phyloP scores from a whole-genome alignment of 2,797 vertebrate genomes.

The Carapus acus region DNA sequence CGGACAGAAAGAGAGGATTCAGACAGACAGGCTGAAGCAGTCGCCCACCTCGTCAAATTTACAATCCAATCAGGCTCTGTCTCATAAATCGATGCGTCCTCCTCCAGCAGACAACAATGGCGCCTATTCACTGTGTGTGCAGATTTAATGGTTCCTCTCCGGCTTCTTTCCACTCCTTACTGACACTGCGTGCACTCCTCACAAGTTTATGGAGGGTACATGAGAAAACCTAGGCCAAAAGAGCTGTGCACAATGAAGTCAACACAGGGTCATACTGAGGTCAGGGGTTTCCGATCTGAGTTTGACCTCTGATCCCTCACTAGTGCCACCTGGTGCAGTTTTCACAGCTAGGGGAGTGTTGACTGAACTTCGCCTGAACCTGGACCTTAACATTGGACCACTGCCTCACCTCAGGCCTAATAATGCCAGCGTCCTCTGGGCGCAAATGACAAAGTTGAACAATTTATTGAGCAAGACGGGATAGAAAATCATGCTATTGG shows the following conservation, averaged over 20 bases:
- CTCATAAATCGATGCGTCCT: slow-evolving; percentile 85
- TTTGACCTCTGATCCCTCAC: slow-evolving; percentile 73
- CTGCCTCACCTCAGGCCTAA: slow-evolving; percentile 39
- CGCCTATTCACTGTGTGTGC: slow-evolving; percentile 71
- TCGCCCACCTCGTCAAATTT: slow-evolving; percentile 76
- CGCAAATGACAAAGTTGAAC: slow-evolving; percentile 5
- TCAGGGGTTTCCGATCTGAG: slow-evolving; percentile 82
- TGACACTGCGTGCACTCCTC: slow-evolving; percentile 53
- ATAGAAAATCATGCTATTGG: no score
- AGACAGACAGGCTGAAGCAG: slow-evolving; percentile 54
- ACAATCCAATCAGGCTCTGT: slow-evolving; percentile 81
- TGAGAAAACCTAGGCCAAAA: slow-evolving; percentile 47
- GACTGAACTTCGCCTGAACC: slow-evolving; percentile 93
- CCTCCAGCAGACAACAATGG: slow-evolving; percentile 80
- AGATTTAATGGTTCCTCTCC: slow-evolving; percentile 69
- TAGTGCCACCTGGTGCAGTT: slow-evolving; percentile 75
- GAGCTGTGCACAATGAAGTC: slow-evolving; percentile 59
- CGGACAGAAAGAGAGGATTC: slow-evolving; percentile 34
- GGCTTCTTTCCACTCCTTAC: slow-evolving; percentile 73
- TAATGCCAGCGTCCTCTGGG: slow-evolving; percentile 18
- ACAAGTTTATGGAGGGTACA: slow-evolving; percentile 73
- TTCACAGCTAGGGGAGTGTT: slow-evolving; percentile 52
- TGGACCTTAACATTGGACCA: slow-evolving; percentile 82
- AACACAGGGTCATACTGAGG: slow-evolving; percentile 66
- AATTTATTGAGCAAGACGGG: background rate